phyloP scores from a whole-genome alignment of 2,113 vertebrate species.

The cattle (Bos taurus) region DNA sequence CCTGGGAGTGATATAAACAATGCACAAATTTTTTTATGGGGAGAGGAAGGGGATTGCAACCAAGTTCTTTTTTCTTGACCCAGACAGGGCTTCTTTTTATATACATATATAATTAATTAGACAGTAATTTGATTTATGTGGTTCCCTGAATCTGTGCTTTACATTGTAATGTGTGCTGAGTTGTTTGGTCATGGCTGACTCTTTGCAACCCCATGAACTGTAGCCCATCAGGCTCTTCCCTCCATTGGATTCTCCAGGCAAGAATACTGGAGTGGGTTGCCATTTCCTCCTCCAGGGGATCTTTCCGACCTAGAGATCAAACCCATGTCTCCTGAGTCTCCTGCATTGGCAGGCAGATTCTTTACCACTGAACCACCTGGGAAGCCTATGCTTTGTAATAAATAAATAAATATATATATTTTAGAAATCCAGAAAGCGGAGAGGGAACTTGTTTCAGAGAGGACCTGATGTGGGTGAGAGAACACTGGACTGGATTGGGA shows the following conservation, averaged over 20 bases:
- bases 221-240: not conserved
- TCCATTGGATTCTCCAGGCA: not conserved
- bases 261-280: not conserved
- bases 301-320: not conserved
- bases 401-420: not conserved
- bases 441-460: not conserved
- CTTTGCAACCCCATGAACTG: not conserved
- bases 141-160: not conserved
- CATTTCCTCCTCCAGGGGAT: not conserved
- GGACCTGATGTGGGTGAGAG: not conserved
- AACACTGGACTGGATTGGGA: rapidly evolving
- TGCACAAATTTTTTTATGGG: not conserved
- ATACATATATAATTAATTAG: not conserved
- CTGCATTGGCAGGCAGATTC: not conserved
- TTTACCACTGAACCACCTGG: not conserved
- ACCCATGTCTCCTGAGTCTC: not conserved
- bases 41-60: not conserved
- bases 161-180: not conserved
- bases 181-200: not conserved
- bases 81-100: not conserved
- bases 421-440: not conserved
- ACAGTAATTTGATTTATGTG: not conserved
- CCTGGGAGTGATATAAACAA: not conserved
- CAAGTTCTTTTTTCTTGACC: not conserved
- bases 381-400: not conserved